Base-by-base conservation (phyloP, 2,888 invertebrate species). In the Melanostoma scalare region DNA sequence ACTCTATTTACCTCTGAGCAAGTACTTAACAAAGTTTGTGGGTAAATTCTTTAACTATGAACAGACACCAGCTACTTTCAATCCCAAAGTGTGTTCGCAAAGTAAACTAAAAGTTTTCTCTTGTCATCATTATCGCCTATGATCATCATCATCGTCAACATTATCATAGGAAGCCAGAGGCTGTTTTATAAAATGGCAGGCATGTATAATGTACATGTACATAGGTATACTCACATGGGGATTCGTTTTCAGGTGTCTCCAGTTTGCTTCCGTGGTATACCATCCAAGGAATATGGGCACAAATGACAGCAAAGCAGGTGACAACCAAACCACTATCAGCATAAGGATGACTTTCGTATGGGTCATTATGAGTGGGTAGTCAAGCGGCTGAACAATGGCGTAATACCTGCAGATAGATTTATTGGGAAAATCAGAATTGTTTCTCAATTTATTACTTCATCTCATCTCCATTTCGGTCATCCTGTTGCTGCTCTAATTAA, bases 281-380 rank as follows among this genome's bases (percentile, higher is more conserved):
- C 98, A 97, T 33, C 97, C 98, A 91, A 97, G 95, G 90, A 98
- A 98, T 84, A 98, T 98, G 3, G 98, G 98, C 30, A 98, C 93
- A 90, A 98, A 98, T 1, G 98, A 98, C 68, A 98, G 95, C 73
- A 98, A 91, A 0, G 96, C 96, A 0, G 98, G 98, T 71, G 96
- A 96, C 86, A 96, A 94, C 98, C 98, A 98, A 0, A 97, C 98
- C 4, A 96, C 94, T 10, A 95, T 94, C 76, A 97, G 90, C 96
- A 96, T 96, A 35, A 96, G 93, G 0, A 94, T 94, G 1, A 96
- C 92, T 3, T 96, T 95, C 86, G 94, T 93, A 88, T 95, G 94
- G 0, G 97, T 97, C 96, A 98, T 98, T 72, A 96, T 97, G 48
- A 96, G 94, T 8, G 97, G 97, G 90, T 98, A 98, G 90, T 97